These are phyloP conservation scores for Aphelenchoides fujianensis DNA, from an alignment of 1,140 invertebrate genomes.

Conservation along the genomic window DNA sequence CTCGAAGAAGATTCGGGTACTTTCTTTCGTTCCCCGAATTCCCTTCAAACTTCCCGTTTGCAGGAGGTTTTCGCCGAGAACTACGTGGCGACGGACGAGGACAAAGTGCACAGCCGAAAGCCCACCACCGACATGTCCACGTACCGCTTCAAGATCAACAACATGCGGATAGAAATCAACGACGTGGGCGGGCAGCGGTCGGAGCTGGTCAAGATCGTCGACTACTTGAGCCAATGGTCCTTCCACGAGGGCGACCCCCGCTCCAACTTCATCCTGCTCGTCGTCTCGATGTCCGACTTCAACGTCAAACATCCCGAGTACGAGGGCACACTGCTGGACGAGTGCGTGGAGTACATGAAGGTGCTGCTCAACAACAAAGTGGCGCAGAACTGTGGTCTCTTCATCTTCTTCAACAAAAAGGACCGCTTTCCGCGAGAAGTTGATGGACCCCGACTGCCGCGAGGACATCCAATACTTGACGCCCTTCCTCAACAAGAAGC, in stretches of 20 bases:
- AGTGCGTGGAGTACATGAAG: slow-evolving; percentile 43
- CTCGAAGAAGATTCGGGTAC: slow-evolving; percentile 34
- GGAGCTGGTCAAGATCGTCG: slow-evolving; percentile 44
- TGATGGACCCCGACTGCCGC: slow-evolving; percentile 34
- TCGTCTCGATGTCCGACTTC: slow-evolving; percentile 51
- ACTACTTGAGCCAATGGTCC: slow-evolving; percentile 44
- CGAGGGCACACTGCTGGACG: slow-evolving; percentile 48
- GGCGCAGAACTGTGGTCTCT: slow-evolving; percentile 47
- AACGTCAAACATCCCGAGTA: slow-evolving; percentile 45
- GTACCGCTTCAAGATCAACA: slow-evolving; percentile 45
- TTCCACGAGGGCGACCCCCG: slow-evolving; percentile 23
- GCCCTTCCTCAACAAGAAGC: slow-evolving; percentile 18
- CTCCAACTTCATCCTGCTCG: slow-evolving; percentile 48
- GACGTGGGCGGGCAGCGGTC: slow-evolving; percentile 50
- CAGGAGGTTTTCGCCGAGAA: slow-evolving; percentile 35
- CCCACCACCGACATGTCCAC: slow-evolving; percentile 47
- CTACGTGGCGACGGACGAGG: slow-evolving; percentile 33
- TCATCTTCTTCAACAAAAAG: slow-evolving; percentile 55
- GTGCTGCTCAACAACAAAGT: slow-evolving; percentile 40
- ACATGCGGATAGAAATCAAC: slow-evolving; percentile 41
- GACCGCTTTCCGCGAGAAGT: slow-evolving; percentile 44
- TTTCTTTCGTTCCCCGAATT: background rate
- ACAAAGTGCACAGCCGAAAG: slow-evolving; percentile 40
- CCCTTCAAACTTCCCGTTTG: slow-evolving; percentile 18
- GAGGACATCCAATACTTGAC: slow-evolving; percentile 41